phyloP scores from a whole-genome alignment of 2,797 vertebrate genomes.

The Poliocrania exsul region DNA sequence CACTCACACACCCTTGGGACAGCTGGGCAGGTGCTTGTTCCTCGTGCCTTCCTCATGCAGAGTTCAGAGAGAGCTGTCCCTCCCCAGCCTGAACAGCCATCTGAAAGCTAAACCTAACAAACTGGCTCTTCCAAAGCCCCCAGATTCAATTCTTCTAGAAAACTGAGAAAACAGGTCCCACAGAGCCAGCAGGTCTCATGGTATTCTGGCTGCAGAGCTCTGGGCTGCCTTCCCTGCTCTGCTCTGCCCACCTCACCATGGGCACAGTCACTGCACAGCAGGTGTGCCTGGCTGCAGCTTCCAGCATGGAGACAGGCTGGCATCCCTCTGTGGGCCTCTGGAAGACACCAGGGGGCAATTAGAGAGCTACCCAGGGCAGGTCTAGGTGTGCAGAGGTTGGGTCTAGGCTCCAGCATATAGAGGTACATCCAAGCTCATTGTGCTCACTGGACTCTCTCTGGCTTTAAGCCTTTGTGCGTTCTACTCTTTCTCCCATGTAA shows the following conservation, averaged over 20 bases:
- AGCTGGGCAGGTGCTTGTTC: not conserved
- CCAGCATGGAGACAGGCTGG: not conserved
- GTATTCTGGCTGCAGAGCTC: not conserved
- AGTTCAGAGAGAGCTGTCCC: not conserved
- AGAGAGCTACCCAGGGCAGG: not conserved
- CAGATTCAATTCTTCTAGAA: not conserved
- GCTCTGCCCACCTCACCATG: not conserved
- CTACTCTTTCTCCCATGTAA: not conserved
- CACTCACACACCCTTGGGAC: not conserved
- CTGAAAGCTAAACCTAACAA: not conserved
- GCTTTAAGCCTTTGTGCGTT: not conserved
- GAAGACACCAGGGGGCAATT: not conserved
- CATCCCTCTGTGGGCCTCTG: not conserved
- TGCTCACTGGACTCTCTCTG: not conserved
- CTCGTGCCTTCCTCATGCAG: not conserved
- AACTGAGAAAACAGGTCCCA: not conserved
- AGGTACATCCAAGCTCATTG: not conserved
- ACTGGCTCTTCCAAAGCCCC: not conserved
- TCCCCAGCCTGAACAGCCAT: not conserved
- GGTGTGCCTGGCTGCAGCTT: not conserved
- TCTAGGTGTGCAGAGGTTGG: not conserved
- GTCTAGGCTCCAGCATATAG: not conserved
- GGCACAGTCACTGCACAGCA: not conserved
- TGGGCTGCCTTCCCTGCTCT: not conserved
- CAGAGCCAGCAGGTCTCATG: rapidly evolving